Conservation (phyloP, 2,113 vertebrate genomes). For the zebrafish (Danio rerio) region DNA sequence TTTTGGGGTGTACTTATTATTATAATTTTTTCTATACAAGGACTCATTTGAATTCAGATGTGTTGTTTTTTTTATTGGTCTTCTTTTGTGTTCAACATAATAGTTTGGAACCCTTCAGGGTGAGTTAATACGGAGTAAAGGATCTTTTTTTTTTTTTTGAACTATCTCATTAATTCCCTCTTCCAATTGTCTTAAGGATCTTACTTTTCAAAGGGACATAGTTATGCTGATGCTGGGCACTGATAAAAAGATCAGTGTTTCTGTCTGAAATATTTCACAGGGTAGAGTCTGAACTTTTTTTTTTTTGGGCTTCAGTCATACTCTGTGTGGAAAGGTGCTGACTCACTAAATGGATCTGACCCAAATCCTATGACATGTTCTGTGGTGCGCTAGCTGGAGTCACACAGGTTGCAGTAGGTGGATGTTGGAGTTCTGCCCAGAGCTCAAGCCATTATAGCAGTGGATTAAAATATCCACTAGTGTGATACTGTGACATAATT, state of each 20-base stretch:
- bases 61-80: too few relatives aligned
- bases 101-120: too few relatives aligned
- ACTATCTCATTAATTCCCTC: too few relatives aligned
- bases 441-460: slow-evolving; percentile 5
- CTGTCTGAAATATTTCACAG: slow-evolving; percentile 2
- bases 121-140: too few relatives aligned
- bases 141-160: too few relatives aligned
- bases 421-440: slow-evolving; percentile 17
- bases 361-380: slow-evolving; percentile 21
- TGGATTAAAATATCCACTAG: background rate
- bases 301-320: background rate
- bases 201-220: too few relatives aligned
- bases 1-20: too few relatives aligned
- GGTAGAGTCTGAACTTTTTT: background rate
- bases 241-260: background rate
- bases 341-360: slow-evolving; percentile 17
- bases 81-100: too few relatives aligned
- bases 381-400: slow-evolving; percentile 18
- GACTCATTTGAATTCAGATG: too few relatives aligned
- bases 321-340: slow-evolving; percentile 26
- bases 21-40: too few relatives aligned
- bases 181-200: too few relatives aligned
- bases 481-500: background rate
- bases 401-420: slow-evolving; percentile 16
- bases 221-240: too few relatives aligned